Conservation (phyloP, 2,797 vertebrate genomes). For the Aphelocoma californica region DNA sequence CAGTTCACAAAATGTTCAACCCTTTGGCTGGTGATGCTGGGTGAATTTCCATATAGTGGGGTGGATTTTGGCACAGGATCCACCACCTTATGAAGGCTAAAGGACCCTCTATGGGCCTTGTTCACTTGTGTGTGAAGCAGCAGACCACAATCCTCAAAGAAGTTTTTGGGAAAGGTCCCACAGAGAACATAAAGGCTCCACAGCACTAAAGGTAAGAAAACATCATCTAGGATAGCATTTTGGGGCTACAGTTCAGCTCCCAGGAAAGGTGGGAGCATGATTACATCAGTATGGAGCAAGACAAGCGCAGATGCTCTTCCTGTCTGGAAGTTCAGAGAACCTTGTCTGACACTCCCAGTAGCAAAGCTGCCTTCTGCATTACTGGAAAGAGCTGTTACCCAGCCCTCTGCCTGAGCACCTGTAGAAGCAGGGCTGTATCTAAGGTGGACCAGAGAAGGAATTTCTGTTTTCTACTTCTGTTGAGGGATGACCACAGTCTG, state of each 20-base stretch:
- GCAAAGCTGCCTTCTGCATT: background rate
- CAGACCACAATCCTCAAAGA: background rate
- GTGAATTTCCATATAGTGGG: background rate
- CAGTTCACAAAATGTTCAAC: background rate
- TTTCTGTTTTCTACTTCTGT: background rate
- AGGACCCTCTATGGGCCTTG: background rate
- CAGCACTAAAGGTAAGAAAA: background rate
- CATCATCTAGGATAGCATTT: background rate
- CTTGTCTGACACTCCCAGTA: background rate
- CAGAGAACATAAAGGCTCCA: background rate
- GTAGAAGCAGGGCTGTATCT: background rate
- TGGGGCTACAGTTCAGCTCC: background rate
- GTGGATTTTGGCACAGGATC: background rate
- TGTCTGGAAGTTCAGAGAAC: background rate
- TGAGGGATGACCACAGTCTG: background rate
- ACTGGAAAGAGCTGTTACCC: background rate
- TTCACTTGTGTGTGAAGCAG: background rate
- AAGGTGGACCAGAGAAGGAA: background rate
- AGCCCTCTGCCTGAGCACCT: background rate
- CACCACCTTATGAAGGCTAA: background rate
- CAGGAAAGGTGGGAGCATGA: background rate
- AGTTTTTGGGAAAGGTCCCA: background rate
- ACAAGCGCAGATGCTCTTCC: background rate
- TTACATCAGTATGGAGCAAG: background rate
- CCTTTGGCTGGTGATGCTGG: background rate